These are phyloP conservation scores for Caenorhabditis zanzibari DNA, from an alignment of 2,888 invertebrate genomes.

Conservation along the genomic window DNA sequence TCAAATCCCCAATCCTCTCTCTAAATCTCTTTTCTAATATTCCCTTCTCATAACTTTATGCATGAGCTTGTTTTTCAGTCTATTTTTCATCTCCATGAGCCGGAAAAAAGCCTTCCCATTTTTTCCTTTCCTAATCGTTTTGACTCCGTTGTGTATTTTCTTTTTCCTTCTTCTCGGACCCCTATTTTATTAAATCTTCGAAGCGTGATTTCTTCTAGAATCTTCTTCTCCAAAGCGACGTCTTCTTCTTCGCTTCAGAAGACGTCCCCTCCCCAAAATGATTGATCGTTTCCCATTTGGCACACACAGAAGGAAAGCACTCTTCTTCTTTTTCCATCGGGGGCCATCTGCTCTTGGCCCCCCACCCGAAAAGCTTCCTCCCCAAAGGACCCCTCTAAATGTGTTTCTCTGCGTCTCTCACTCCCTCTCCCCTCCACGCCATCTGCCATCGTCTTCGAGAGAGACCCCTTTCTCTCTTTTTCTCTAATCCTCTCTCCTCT, in stretches of 20 bases:
- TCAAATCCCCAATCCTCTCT: no score
- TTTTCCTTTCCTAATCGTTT: neutral
- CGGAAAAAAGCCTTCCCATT: neutral
- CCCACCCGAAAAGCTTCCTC: neutral
- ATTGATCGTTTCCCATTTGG: constrained; percentile 64
- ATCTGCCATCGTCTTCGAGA: neutral
- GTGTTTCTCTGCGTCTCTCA: constrained; percentile 1
- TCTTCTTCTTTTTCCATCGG: neutral
- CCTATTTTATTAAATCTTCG: neutral
- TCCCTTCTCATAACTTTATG: neutral
- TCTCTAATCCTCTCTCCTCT: neutral
- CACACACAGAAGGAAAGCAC: neutral
- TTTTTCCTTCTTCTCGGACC: no score
- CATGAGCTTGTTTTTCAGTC: no score
- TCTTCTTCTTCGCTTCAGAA: neutral
- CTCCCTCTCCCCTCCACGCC: neutral
- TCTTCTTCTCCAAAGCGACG: no score
- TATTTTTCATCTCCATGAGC: no score
- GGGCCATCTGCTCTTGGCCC: constrained; percentile 12
- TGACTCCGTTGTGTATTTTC: no score
- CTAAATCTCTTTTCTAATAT: neutral
- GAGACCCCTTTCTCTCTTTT: neutral
- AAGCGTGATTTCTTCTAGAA: constrained; percentile 12
- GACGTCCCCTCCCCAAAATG: constrained; percentile 31
- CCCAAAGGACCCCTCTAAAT: neutral